Conservation (phyloP, 2,797 vertebrate species). For the Hypotaenidia okinawae region DNA sequence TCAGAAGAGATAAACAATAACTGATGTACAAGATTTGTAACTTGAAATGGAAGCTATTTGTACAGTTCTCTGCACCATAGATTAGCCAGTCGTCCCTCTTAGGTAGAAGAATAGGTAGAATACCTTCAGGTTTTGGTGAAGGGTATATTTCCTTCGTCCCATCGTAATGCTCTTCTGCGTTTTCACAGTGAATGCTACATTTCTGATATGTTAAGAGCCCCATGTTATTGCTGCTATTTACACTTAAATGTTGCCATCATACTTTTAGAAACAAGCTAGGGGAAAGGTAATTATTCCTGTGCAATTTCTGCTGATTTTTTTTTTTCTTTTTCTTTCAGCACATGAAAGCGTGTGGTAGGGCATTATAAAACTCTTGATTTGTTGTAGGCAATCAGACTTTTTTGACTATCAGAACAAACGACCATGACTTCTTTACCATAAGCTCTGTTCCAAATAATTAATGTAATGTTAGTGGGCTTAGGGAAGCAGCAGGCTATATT, state of each 20-base stretch:
- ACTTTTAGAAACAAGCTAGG: constrained; percentile 22
- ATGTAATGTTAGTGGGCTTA: constrained; percentile 57
- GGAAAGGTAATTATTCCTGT: constrained; percentile 11
- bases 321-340: neutral
- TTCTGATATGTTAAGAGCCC: neutral
- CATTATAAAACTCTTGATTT: constrained; percentile 29
- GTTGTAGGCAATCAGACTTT: constrained; percentile 38
- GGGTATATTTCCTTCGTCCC: neutral
- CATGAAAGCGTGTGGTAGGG: neutral
- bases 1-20: neutral
- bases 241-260: neutral
- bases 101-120: neutral
- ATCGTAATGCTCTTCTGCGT: neutral
- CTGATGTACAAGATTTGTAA: neutral
- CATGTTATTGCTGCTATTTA: neutral
- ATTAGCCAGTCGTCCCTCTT: neutral
- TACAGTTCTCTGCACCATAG: neutral
- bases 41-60: neutral
- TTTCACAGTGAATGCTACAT: neutral
- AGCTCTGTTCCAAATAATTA: constrained; percentile 56
- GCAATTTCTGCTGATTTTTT: neutral
- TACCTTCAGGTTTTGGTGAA: neutral
- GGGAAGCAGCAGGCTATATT: constrained; percentile 43
- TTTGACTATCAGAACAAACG: constrained; percentile 45
- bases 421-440: constrained; percentile 27